Evolutionary conservation across 1,140 invertebrate genomes (phyloP), one percentile per base, ranked within the genome.

Genomic region (Meloidogyne chitwoodi): DNA sequence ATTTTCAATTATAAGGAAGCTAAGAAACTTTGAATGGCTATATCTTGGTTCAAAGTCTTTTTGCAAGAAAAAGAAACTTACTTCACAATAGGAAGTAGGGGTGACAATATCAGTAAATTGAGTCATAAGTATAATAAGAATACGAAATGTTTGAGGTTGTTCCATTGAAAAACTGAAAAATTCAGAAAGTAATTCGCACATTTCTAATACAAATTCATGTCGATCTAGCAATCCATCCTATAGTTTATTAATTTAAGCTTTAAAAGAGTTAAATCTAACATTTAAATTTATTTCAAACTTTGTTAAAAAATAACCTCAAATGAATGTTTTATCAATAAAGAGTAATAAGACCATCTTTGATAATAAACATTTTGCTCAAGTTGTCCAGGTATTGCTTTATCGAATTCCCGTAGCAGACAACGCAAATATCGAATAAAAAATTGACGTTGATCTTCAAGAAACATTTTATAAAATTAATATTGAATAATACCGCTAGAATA

Each of bases 141-240:
- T 75, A 16, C 83, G 80, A 61, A 83, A 83, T n/a, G 81, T 68
- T 16, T 80, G 80, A 10, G 81, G 81, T 38, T 83, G 75, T 24
- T 83, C 83, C 24, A 85, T 56, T 14, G 83, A 72, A 69, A 80
- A 83, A 68, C 78, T 81, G n/a, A 48, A 19, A 29, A 68, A 79
- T 31, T 85, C 84, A 1, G 44, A 16, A 11, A 83, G 64, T 22
- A 83, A 24, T 14, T 83, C 82, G 16, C 78, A 80, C 12, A 83
- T 69, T 19, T 83, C 82, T 44, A 82, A 72, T 14, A 83, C 31
- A 44, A 83, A 83, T 29, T 83, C 82, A 16, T 83, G 71, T 2
- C 82, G 81, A 76, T 83, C 84, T 11, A 83, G 66, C 24, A 85
- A 75, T 56, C 82, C 82, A 26, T 83, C 82, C 78, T 34, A 27